Conservation (phyloP, 2,888 invertebrate species). For the Mechanitis mazaeus region DNA sequence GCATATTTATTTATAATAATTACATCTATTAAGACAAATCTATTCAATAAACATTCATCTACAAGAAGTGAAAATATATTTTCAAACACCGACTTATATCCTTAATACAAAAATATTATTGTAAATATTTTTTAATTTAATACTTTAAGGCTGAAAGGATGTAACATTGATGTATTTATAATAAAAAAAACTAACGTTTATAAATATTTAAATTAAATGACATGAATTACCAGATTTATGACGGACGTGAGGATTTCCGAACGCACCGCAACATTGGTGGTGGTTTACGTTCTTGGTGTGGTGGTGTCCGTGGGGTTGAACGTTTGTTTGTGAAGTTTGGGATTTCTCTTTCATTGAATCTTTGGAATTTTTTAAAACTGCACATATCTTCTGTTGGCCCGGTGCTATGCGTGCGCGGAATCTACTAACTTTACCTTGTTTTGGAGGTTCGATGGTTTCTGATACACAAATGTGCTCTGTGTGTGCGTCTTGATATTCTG, state of each 20-base stretch:
- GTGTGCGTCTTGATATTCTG: slow-evolving; percentile 61
- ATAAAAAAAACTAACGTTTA: slow-evolving; percentile 10
- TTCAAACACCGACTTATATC: neutral
- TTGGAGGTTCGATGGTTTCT: slow-evolving; percentile 45
- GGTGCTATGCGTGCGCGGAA: slow-evolving; percentile 64
- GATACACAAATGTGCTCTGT: slow-evolving; percentile 49
- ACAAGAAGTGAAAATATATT: neutral
- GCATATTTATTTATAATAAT: no score
- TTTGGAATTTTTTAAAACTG: slow-evolving; percentile 42
- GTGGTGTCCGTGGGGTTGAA: slow-evolving; percentile 63
- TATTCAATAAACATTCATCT: no score
- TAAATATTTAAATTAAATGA: slow-evolving; percentile 51
- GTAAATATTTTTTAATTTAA: neutral
- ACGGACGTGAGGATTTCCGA: slow-evolving; percentile 68
- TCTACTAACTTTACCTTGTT: slow-evolving; percentile 60
- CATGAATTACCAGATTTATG: slow-evolving; percentile 65
- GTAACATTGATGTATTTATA: slow-evolving; percentile 12
- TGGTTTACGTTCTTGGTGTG: slow-evolving; percentile 68
- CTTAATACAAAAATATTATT: slow-evolving; percentile 4
- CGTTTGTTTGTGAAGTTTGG: slow-evolving; percentile 36
- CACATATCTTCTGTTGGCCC: slow-evolving; percentile 50
- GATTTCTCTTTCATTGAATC: slow-evolving; percentile 42
- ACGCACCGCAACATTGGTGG: slow-evolving; percentile 72
- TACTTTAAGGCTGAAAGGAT: slow-evolving; percentile 21
- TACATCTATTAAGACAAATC: no score